Conservation (phyloP, 2,888 invertebrate species). For the Gari tellinella region DNA sequence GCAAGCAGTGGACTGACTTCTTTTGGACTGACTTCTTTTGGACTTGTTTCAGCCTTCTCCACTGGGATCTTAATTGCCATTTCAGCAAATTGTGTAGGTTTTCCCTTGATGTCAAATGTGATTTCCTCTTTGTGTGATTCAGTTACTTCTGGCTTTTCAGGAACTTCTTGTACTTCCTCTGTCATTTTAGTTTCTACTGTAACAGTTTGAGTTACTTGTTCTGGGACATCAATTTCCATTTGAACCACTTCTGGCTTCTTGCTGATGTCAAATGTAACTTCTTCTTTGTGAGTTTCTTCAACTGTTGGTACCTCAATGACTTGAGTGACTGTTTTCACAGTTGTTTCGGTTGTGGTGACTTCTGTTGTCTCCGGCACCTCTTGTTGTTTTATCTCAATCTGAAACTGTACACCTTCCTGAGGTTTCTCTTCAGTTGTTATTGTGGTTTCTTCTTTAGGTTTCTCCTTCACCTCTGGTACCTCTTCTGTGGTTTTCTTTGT, state of each 20-base stretch:
- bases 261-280: slow-evolving; percentile 68
- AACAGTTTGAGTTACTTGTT: slow-evolving; percentile 39
- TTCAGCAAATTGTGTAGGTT: slow-evolving; percentile 59
- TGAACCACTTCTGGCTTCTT: slow-evolving; percentile 60
- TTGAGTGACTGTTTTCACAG: slow-evolving; percentile 43
- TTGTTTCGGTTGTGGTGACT: slow-evolving; percentile 43
- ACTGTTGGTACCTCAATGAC: slow-evolving; percentile 46
- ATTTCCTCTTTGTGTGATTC: slow-evolving; percentile 63
- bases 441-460: slow-evolving; percentile 50
- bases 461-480: slow-evolving; percentile 61
- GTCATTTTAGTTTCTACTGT: slow-evolving; percentile 6
- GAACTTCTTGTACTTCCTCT: slow-evolving; percentile 61
- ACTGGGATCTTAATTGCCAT: slow-evolving; percentile 60
- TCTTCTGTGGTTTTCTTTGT: slow-evolving; percentile 54
- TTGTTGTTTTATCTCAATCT: slow-evolving; percentile 45
- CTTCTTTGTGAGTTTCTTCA: slow-evolving; percentile 63
- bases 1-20: slow-evolving; percentile 44
- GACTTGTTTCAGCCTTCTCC: slow-evolving; percentile 42
- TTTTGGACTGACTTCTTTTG: slow-evolving; percentile 55
- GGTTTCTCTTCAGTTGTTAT: slow-evolving; percentile 48
- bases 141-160: slow-evolving; percentile 50
- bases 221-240: slow-evolving; percentile 62
- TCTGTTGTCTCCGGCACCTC: slow-evolving; percentile 47
- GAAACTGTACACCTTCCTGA: slow-evolving; percentile 44
- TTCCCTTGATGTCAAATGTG: slow-evolving; percentile 60